Evolutionary conservation across 2,888 invertebrate species (phyloP).

Genomic region (Formica aserva): DNA sequence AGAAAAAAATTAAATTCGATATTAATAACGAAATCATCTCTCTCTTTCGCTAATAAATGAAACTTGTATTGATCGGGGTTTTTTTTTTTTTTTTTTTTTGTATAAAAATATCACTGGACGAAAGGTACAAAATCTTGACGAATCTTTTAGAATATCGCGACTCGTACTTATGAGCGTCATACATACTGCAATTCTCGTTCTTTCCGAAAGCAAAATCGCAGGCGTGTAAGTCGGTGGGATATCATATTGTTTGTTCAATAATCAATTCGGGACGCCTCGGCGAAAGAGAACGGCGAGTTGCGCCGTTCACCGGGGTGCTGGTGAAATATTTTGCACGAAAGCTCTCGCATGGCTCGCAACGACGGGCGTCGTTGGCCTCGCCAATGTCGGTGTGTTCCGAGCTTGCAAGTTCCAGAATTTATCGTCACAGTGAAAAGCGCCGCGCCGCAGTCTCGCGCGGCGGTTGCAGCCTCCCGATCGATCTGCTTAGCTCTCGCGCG

Average conservation of each 20-base stretch:
- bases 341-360: conserved; percentile 36
- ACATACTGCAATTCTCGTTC: conserved; percentile 16
- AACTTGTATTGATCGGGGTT: background rate
- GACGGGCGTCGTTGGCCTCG: conserved; percentile 12
- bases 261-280: conserved; percentile 78
- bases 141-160: background rate
- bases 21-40: background rate
- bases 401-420: conserved; percentile 68
- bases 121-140: background rate
- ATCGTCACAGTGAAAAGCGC: conserved; percentile 71
- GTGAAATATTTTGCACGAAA: conserved; percentile 78
- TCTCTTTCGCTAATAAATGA: background rate
- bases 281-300: conserved; percentile 64
- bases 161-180: background rate
- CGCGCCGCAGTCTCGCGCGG: conserved; percentile 50
- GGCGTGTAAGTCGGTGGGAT: conserved; percentile 62
- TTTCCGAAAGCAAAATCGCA: conserved; percentile 4
- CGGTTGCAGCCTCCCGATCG: conserved; percentile 67
- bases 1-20: background rate
- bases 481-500: conserved; percentile 60
- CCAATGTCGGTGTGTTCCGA: conserved; percentile 41
- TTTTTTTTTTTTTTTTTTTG: background rate
- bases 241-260: conserved; percentile 81
- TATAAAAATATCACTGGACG: background rate
- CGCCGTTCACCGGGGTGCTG: conserved; percentile 74